Evolutionary conservation across 92 coral and sea anemone species (phyloP).

Genomic region (Epizoanthus stellaris): DNA sequence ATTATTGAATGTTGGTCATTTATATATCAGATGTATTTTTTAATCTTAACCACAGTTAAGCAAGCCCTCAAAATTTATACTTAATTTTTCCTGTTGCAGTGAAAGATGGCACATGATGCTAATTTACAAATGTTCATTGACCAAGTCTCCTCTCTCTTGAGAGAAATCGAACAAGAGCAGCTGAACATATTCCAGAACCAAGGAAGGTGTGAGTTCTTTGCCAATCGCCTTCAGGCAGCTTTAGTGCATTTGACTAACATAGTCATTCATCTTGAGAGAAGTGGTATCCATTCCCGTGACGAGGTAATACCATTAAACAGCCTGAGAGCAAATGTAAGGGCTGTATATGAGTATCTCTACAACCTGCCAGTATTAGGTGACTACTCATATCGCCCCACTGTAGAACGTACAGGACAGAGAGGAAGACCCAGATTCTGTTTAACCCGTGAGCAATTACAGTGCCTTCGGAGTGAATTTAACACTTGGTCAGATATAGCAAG

Average conservation of each 20-base stretch:
- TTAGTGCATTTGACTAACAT: conserved; percentile 29
- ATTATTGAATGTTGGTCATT: too few relatives aligned
- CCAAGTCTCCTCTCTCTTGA: conserved; percentile 5
- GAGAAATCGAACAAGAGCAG: conserved; percentile 17
- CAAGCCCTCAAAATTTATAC: too few relatives aligned
- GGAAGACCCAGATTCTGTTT: conserved; percentile 53
- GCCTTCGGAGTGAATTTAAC: conserved; percentile 42
- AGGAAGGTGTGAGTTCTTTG: conserved; percentile 48
- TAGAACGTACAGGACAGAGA: conserved; percentile 1
- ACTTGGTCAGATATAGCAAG: conserved; percentile 39
- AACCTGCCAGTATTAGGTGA: conserved; percentile 29
- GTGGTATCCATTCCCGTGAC: neutral
- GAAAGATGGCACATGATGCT: too few relatives aligned
- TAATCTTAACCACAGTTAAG: too few relatives aligned
- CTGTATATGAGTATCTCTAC: neutral
- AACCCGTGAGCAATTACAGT: conserved; percentile 38
- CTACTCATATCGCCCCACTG: conserved; percentile 39
- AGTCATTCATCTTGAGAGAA: neutral
- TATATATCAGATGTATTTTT: too few relatives aligned
- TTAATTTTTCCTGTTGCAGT: too few relatives aligned
- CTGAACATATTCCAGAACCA: conserved; percentile 2
- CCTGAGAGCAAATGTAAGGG: conserved; percentile 36
- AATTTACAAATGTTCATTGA: too few relatives aligned
- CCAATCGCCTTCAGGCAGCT: conserved; percentile 35
- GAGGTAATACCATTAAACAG: neutral